Conservation (phyloP, 35 echinoderm and acorn worm genomes). For the Apostichopus californicus region DNA sequence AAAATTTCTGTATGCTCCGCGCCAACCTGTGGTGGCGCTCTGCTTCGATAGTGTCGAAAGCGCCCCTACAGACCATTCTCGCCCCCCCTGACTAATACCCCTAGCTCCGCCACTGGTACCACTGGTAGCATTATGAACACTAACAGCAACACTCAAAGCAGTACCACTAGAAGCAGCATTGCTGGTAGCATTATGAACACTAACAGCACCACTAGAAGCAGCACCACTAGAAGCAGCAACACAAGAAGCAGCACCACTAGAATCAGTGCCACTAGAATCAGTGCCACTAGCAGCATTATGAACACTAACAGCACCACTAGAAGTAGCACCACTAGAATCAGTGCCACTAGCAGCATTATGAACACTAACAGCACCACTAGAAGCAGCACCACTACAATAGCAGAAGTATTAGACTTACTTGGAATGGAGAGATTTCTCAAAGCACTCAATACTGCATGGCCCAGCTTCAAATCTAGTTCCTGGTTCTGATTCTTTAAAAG, state of each 20-base stretch:
- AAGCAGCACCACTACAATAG: background rate
- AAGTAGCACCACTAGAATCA: background rate
- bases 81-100: too few relatives aligned
- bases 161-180: too few relatives aligned
- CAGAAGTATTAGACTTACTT: conserved; percentile 61
- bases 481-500: conserved; percentile 65
- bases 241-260: too few relatives aligned
- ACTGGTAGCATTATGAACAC: background rate
- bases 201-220: background rate
- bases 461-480: conserved; percentile 46
- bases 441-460: conserved; percentile 83
- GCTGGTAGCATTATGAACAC: background rate
- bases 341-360: background rate
- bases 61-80: too few relatives aligned
- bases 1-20: too few relatives aligned
- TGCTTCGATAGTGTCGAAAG: too few relatives aligned
- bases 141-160: too few relatives aligned
- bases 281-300: too few relatives aligned
- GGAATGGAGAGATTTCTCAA: conserved; percentile 92
- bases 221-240: background rate
- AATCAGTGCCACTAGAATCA: too few relatives aligned
- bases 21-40: background rate
- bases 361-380: background rate
- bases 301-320: too few relatives aligned
- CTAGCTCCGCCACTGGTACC: background rate